Evolutionary conservation across 2,888 invertebrate species (phyloP), one percentile per base, ranked within the genome.

Genomic region (Eudasyphora cyanicolor): DNA sequence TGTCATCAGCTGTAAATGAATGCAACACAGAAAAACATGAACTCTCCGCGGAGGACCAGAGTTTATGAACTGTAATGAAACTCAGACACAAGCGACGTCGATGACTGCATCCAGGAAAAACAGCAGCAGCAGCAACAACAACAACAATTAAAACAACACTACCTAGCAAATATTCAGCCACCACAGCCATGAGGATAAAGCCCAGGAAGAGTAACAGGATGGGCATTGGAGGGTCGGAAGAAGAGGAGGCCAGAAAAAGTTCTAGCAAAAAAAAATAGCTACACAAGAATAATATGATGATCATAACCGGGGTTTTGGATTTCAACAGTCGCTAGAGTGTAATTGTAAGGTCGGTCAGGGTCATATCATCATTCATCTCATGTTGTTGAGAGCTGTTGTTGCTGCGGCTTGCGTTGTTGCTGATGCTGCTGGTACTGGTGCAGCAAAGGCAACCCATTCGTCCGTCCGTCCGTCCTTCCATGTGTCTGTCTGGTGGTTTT

Each of bases 341-440:
- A 67, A 67, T 67, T 70, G 60, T 71, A 69, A 69, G 84, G 84
- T 84, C 84, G 78, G 84, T 81, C 84, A 81, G 81, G 81, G 84
- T 84, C 84, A 84, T 60, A 84, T 77, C 62, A 64, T 75, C 74
- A n/a, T n/a, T n/a, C 67, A 67, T 67, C 67, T 67, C 67, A 67
- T 67, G 67, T 67, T 67, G 67, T 38, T 67, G 60, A 14, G 60
- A 60, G 60, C 24, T 14, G 57, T 4, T 57, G 35, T 45, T 12
- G 27, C 70, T n/a, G n/a, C n/a, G n/a, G n/a, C n/a, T n/a, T n/a
- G n/a, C n/a, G 32, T 49, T 12, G 74, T 10, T 80, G 75, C 54
- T 77, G 74, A 69, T 67, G 71, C 24, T 67, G 74, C 60, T n/a
- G n/a, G n/a, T 69, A 69, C 71, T 77, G 17, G 21, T 17, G 27